Evolutionary conservation across 2,888 invertebrate genomes (phyloP).

Genomic region (Diaphora mendica): DNA sequence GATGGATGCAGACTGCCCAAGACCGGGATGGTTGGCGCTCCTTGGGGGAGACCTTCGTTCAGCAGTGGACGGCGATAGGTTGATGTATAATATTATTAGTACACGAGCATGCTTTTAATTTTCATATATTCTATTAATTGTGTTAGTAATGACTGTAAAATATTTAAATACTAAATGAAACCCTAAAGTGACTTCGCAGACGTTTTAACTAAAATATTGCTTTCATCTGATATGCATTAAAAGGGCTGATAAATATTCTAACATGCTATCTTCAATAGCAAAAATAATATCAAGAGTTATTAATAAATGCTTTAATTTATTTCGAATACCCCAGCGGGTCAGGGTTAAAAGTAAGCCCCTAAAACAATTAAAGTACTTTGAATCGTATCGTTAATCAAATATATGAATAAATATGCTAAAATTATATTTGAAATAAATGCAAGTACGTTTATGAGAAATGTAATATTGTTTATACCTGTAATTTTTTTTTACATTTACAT

Average conservation of each 20-base stretch:
- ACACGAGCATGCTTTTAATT: not conserved
- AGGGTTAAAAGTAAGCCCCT: not conserved
- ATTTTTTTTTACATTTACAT: too few relatives aligned
- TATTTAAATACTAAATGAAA: not conserved
- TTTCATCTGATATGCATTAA: not conserved
- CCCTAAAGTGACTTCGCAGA: not conserved
- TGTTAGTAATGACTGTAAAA: not conserved
- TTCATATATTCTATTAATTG: too few relatives aligned
- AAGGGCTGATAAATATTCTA: not conserved
- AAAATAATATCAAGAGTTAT: conserved; percentile 4
- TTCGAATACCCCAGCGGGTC: not conserved
- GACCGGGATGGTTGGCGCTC: too few relatives aligned
- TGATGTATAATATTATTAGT: not conserved
- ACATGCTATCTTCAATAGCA: not conserved
- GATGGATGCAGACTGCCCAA: too few relatives aligned
- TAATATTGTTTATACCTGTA: too few relatives aligned
- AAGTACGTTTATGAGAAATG: too few relatives aligned
- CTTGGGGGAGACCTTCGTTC: too few relatives aligned
- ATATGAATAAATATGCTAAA: not conserved
- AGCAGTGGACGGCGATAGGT: too few relatives aligned
- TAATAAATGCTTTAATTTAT: not conserved
- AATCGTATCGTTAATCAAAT: not conserved
- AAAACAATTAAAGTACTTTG: not conserved
- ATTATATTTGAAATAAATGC: not conserved
- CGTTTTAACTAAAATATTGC: not conserved